Evolutionary conservation across 2,113 vertebrate genomes (phyloP).

Genomic region (Amphilophus citrinellus): DNA sequence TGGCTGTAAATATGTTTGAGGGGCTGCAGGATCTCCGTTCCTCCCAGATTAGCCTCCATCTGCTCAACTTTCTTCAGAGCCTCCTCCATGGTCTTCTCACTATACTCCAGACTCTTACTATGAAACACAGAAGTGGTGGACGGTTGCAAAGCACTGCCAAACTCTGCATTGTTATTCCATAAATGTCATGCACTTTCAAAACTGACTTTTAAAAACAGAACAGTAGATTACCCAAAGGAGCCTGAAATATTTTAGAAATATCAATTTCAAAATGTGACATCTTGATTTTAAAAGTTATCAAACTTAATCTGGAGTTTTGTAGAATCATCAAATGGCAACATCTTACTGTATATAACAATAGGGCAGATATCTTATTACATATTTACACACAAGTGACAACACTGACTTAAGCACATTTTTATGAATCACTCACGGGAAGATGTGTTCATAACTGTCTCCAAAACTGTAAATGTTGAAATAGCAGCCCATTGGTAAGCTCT

Average conservation of each 20-base stretch:
- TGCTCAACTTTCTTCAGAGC: constrained; percentile 76
- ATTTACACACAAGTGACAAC: too few species aligned
- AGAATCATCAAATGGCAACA: neutral
- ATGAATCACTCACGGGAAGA: too few species aligned
- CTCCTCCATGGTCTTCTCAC: constrained; percentile 79
- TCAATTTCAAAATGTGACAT: too few species aligned
- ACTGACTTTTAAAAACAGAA: neutral
- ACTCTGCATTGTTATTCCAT: neutral
- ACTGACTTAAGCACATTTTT: too few species aligned
- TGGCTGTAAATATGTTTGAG: constrained; percentile 76
- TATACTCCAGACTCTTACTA: constrained; percentile 83
- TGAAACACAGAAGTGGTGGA: neutral
- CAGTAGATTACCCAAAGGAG: neutral
- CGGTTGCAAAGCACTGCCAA: neutral
- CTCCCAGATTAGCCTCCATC: too few species aligned
- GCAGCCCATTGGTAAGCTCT: too few species aligned
- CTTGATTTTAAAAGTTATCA: too few species aligned
- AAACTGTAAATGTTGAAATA: too few species aligned
- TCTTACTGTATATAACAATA: neutral
- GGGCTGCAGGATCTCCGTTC: too few species aligned
- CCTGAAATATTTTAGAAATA: neutral
- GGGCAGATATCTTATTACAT: too few species aligned
- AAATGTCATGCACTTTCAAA: neutral
- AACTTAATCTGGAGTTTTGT: neutral
- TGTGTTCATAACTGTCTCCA: too few species aligned